Conservation (phyloP, 2,797 vertebrate species). For the Lacerta bilineata region DNA sequence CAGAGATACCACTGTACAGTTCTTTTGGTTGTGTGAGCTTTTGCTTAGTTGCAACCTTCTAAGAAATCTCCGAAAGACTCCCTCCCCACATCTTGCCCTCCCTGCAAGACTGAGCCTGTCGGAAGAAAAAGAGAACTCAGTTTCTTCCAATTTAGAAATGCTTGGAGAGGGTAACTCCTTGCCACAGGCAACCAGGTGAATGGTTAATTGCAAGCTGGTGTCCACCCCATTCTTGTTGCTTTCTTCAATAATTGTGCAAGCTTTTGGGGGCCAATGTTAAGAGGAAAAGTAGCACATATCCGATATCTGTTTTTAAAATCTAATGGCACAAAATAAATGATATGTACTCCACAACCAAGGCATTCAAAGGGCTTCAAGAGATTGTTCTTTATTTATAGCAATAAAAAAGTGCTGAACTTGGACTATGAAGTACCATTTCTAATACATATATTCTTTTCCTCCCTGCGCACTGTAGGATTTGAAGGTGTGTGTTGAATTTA, state of each 20-base stretch:
- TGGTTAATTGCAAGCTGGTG: not conserved
- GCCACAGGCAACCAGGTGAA: not conserved
- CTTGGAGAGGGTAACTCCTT: not conserved
- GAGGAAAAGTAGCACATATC: not conserved
- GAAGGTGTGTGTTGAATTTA: not conserved
- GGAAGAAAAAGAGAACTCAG: not conserved
- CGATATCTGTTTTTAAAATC: not conserved
- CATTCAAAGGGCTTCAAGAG: not conserved
- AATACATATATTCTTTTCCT: not conserved
- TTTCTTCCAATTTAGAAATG: not conserved
- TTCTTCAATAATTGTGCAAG: not conserved
- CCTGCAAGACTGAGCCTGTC: not conserved
- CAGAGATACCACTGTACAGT: too few relatives aligned
- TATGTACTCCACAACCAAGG: not conserved
- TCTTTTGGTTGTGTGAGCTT: not conserved
- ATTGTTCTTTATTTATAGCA: constrained; percentile 2
- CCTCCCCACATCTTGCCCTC: not conserved
- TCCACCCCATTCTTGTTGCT: not conserved
- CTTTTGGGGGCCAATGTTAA: not conserved
- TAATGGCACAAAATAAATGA: not conserved
- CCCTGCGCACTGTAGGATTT: not conserved
- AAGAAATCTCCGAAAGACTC: not conserved
- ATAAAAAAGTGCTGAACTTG: not conserved
- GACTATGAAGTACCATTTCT: not conserved
- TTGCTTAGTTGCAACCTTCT: not conserved